Percentiles rank a stretch among this genome's conserved stretches.
These are phyloP conservation scores for Bradypodion ventrale DNA, from an alignment of 2,797 vertebrate species.

Conservation along the genomic window DNA sequence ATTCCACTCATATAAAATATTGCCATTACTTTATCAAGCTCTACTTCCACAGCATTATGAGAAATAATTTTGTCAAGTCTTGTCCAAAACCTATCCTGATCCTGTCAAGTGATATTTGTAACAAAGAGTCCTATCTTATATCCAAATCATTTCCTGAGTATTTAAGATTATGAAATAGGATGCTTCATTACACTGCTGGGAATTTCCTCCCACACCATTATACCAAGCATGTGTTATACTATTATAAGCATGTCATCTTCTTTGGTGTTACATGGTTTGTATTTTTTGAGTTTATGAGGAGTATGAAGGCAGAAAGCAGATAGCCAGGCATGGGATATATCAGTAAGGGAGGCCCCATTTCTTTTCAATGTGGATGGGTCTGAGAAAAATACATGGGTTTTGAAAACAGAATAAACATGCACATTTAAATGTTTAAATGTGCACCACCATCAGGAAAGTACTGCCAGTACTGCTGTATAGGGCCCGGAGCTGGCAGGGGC, in stretches of 20 bases:
- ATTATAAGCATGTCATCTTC: not conserved
- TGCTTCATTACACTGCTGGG: not conserved
- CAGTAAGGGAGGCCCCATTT: too few relatives aligned
- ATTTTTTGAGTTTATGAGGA: too few relatives aligned
- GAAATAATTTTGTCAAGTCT: not conserved
- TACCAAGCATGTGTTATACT: not conserved
- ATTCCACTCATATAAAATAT: too few relatives aligned
- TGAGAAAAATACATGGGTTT: too few relatives aligned
- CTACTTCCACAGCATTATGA: not conserved
- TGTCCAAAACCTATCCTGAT: not conserved
- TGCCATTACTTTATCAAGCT: too few relatives aligned
- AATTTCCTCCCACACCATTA: not conserved
- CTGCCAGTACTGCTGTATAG: too few relatives aligned
- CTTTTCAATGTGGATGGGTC: too few relatives aligned
- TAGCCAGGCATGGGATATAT: not conserved
- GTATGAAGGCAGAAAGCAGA: not conserved
- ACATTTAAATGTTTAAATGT: too few relatives aligned
- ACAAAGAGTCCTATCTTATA: not conserved
- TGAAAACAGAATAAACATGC: too few relatives aligned
- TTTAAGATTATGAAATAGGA: not conserved
- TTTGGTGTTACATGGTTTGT: not conserved
- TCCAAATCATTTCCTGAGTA: not conserved
- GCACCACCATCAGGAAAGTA: too few relatives aligned
- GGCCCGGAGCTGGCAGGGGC: too few relatives aligned
- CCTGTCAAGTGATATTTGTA: not conserved